Evolutionary conservation across 2,113 vertebrate genomes (phyloP).

Genomic region (Symphodus melops): DNA sequence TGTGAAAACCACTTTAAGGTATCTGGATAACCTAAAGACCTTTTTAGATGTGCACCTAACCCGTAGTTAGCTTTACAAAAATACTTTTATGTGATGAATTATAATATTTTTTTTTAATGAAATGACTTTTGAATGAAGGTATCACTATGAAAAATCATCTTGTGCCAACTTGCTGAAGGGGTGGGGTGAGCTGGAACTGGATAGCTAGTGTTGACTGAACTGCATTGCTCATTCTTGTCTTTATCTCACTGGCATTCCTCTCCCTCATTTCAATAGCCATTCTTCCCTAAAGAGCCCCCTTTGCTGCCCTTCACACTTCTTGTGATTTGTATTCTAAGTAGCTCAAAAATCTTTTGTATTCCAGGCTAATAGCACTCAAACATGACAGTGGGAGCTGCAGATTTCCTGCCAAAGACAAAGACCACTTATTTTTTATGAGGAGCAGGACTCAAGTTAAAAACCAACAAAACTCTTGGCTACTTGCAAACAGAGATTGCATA

Average conservation of each 20-base stretch:
- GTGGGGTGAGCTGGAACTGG: conserved; percentile 70
- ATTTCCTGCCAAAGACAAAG: conserved; percentile 42
- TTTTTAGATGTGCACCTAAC: conserved; percentile 43
- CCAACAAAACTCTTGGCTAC: conserved; percentile 12
- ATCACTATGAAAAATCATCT: conserved; percentile 66
- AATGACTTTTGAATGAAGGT: conserved; percentile 62
- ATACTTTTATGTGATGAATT: conserved; percentile 52
- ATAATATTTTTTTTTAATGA: conserved; percentile 26
- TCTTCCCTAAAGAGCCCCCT: conserved; percentile 65
- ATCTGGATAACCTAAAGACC: conserved; percentile 48
- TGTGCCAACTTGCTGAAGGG: conserved; percentile 54
- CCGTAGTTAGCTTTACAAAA: conserved; percentile 43
- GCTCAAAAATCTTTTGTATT: conserved; percentile 74
- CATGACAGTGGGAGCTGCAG: conserved; percentile 56
- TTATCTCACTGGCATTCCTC: conserved; percentile 79
- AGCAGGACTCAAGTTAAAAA: conserved; percentile 39
- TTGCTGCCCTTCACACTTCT: conserved; percentile 73
- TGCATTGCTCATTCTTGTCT: conserved; percentile 65
- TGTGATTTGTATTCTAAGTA: conserved; percentile 81
- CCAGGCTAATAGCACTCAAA: conserved; percentile 58
- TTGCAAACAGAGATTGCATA: conserved; percentile 3
- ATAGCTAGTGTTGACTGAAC: conserved; percentile 62
- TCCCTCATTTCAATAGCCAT: conserved; percentile 79
- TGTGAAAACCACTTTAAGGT: conserved; percentile 38
- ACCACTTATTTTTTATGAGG: conserved; percentile 38